Evolutionary conservation across 2,888 invertebrate genomes (phyloP), one percentile per base, ranked within the genome.

Genomic region (Drosophila hawaiiensis): DNA sequence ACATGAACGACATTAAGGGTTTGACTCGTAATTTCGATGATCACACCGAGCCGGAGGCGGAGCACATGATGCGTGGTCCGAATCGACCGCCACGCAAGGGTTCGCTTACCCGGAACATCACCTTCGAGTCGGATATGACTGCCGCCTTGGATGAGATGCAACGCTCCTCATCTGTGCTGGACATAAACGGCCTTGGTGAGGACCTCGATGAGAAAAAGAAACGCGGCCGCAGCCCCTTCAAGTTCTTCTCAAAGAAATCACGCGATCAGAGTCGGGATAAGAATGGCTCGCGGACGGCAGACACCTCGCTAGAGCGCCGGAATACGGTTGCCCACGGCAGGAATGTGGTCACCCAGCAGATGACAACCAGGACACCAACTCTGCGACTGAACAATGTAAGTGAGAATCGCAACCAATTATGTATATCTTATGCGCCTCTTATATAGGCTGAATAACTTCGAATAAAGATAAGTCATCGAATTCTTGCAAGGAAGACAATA

Each of bases 1-100:
- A 97, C 39, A 97, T 98, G 95, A 98, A 96, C 80, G 98, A 98
- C 87, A 97, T 98, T 71, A 98, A 98, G 95, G 98, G 98, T 82
- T 94, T 98, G 25, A 97, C 97, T 80, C 94, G 97, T 67, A 96
- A 97, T 92, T 98, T 97, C 93, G 98, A 98, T 82, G 98, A 98
- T 91, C 96, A 95, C 0, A 95, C 94, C 0, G 97, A 97, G 90
- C 94, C 95, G 0, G 96, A 96, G 76, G 96, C 96, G 82, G 91
- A 91, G 61, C 94, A 95, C 82, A 94, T 95, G 93, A 94, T 94
- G 80, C 83, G 89, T 1, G 92, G 94, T 74, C 97, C 97, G 0
- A 93, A 96, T 0, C 94, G 96, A 68, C 97, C 97, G 2, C 96
- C 97, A 1, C 94, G 97, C 53, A 97, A 97, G 91, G 96, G 96